phyloP scores from a whole-genome alignment of 2,888 invertebrate genomes.

The Rosalia funebris region DNA sequence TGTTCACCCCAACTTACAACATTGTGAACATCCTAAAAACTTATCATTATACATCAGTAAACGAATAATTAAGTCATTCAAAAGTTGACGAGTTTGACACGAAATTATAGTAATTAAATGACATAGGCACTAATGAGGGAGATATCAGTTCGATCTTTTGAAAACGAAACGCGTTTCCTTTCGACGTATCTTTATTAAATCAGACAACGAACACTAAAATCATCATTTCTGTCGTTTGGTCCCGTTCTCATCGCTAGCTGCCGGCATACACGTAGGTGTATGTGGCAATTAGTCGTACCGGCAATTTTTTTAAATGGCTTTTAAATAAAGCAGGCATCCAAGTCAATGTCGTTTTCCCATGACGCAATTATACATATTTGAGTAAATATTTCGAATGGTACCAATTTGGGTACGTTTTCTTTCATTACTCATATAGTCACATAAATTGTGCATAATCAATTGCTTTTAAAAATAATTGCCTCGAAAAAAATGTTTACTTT shows the following conservation, averaged over 20 bases:
- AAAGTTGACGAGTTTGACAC: constrained; percentile 42
- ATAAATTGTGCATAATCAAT: too few relatives aligned
- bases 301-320: too few relatives aligned
- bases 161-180: constrained; percentile 17
- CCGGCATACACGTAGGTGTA: not conserved
- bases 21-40: constrained; percentile 10
- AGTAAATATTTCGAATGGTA: too few relatives aligned
- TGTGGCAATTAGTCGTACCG: not conserved
- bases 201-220: constrained; percentile 9
- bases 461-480: too few relatives aligned
- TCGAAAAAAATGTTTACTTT: too few relatives aligned
- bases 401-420: too few relatives aligned
- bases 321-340: too few relatives aligned
- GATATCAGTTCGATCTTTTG: constrained; percentile 30
- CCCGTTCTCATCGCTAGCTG: not conserved
- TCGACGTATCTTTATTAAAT: constrained; percentile 15
- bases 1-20: constrained; percentile 7
- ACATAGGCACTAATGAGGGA: constrained; percentile 42
- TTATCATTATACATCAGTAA: constrained; percentile 7
- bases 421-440: too few relatives aligned
- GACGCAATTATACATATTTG: too few relatives aligned
- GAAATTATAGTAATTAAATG: constrained; percentile 45
- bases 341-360: too few relatives aligned
- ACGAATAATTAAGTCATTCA: constrained; percentile 45
- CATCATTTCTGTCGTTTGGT: constrained; percentile 18